Conservation (phyloP, 2,888 invertebrate genomes). For the Romanomermis culicivorax region DNA sequence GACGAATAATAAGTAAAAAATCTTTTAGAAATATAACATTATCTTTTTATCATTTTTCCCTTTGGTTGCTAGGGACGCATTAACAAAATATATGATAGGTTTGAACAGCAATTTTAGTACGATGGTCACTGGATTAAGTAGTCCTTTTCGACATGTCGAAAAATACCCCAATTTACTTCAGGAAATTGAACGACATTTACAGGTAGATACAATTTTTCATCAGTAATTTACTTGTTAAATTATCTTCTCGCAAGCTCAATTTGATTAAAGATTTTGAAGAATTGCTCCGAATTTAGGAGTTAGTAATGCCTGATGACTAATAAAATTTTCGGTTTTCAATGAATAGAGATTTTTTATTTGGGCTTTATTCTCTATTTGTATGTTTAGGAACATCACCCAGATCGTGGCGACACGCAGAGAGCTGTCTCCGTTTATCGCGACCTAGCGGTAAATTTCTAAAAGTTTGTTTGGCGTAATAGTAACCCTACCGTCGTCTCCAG, state of each 20-base stretch:
- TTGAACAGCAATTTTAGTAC: slow-evolving; percentile 69
- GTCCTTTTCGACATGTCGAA: slow-evolving; percentile 78
- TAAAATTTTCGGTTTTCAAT: too few relatives aligned
- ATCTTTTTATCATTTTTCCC: background rate
- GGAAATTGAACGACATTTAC: slow-evolving; percentile 80
- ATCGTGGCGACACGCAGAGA: slow-evolving; percentile 85
- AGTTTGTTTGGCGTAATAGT: too few relatives aligned
- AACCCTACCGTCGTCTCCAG: too few relatives aligned
- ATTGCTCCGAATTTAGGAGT: too few relatives aligned
- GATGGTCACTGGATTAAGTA: slow-evolving; percentile 72
- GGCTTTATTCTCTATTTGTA: slow-evolving; percentile 8
- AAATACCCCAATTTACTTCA: slow-evolving; percentile 68
- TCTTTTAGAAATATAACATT: too few relatives aligned
- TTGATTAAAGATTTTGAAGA: too few relatives aligned
- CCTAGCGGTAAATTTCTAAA: slow-evolving; percentile 66
- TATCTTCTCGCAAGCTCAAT: too few relatives aligned
- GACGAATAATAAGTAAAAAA: slow-evolving; percentile 59
- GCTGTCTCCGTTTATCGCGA: slow-evolving; percentile 84
- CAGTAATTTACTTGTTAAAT: too few relatives aligned
- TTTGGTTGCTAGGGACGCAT: slow-evolving; percentile 44
- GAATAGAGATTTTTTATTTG: too few relatives aligned
- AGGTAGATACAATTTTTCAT: too few relatives aligned
- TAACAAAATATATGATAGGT: slow-evolving; percentile 65
- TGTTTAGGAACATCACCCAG: slow-evolving; percentile 57
- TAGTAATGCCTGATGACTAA: too few relatives aligned